These are phyloP conservation scores for Borostomias antarcticus DNA, from an alignment of 2,797 vertebrate species.

Conservation along the genomic window DNA sequence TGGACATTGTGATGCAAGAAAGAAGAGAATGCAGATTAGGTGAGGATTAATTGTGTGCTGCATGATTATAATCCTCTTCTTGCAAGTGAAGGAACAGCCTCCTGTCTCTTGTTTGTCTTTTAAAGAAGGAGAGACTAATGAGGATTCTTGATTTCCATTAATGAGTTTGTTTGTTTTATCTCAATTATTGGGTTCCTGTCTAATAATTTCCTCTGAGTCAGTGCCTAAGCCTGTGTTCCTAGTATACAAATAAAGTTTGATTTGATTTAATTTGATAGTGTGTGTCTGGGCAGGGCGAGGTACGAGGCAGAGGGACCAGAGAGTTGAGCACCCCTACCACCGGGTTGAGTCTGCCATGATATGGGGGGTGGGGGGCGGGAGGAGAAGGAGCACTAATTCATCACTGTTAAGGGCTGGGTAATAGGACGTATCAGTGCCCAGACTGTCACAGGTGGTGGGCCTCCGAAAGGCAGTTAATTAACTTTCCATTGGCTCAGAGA, in stretches of 20 bases:
- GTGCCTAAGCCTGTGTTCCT: background rate
- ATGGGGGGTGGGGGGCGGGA: slow-evolving; percentile 26
- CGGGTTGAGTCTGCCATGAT: slow-evolving; percentile 24
- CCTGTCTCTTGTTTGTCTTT: slow-evolving; percentile 22
- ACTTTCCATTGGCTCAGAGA: slow-evolving; percentile 59
- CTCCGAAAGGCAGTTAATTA: slow-evolving; percentile 71
- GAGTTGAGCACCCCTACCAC: slow-evolving; percentile 4
- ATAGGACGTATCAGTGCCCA: slow-evolving; percentile 43
- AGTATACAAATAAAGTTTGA: no score
- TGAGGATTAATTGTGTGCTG: background rate
- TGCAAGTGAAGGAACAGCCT: background rate
- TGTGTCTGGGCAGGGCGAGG: slow-evolving; percentile 12
- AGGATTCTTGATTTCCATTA: slow-evolving; percentile 35
- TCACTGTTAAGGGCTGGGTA: slow-evolving; percentile 67
- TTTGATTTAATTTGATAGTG: background rate
- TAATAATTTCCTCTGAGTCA: slow-evolving; percentile 32
- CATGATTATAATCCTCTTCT: background rate
- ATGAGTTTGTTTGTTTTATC: slow-evolving; percentile 48
- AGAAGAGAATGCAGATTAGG: background rate
- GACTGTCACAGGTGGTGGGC: slow-evolving; percentile 52
- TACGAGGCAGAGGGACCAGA: slow-evolving; percentile 9
- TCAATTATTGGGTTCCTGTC: slow-evolving; percentile 27
- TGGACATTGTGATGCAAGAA: background rate
- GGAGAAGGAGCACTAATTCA: slow-evolving; percentile 67
- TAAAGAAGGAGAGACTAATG: slow-evolving; percentile 29